Evolutionary conservation across 1,140 invertebrate genomes (phyloP), one percentile per base, ranked within the genome.

Genomic region (Rhizoglyphus robini): DNA sequence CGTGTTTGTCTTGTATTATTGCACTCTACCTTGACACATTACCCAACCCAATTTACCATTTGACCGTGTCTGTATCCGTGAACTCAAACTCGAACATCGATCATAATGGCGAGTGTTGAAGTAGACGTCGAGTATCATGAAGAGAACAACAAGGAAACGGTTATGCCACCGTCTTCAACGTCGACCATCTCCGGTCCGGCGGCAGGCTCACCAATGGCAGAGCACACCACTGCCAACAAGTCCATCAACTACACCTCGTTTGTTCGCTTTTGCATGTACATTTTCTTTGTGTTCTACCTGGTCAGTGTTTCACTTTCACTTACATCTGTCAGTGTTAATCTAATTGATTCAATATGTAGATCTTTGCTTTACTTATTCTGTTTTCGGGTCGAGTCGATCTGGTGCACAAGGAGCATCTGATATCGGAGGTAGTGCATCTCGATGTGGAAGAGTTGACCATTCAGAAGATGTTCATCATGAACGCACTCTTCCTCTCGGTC

Each of bases 331-430:
- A 11, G 36, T 41, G 18, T 11, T 41, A 41, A 41, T 41, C 18
- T 41, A 41, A 41, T 41, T 41, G 8, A 41, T 41, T 18, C 18
- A 41, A 11, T 51, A 20, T 51, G 4, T 51, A 51, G 48, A 20
- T 51, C 15, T 60, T 60, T 60, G 58, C 58, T 3, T 13, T 60
- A 3, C 38, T 60, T 15, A 54, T 54, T 54, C 15, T 60, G 2
- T 29, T 32, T 11, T 18, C 30, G 11, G 15, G 13, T 13, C n/a
- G 29, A 27, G 3, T 29, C 15, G 2, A 29, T 3, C 58, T 60
- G 1, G 13, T 1, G 4, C 27, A 60, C 30, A 30, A 30, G 3
- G 58, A 60, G 2, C 58, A 29, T 23, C 30, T 60, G 27, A 11
- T 60, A 2, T n/a, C 15, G 13, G 1, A 60, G 30, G 29, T 60